Evolutionary conservation across 2,888 invertebrate genomes (phyloP), one percentile per base, ranked within the genome.

Genomic region (Drosophila subsilvestris): DNA sequence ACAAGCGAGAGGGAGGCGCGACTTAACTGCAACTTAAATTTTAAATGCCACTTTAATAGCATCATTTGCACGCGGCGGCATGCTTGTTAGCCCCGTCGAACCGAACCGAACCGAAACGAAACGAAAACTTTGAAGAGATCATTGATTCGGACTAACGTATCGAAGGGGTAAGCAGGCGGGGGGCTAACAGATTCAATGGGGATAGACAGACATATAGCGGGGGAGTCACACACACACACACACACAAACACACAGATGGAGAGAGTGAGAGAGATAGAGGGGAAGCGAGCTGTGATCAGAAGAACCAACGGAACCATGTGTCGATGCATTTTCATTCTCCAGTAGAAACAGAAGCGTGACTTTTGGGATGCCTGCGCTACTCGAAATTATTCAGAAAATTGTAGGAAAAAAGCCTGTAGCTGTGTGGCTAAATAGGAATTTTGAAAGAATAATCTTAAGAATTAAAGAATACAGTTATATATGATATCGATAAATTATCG

Each of bases 31-130:
- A 86, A 78, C 86, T 89, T 85, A 89, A 88, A 87, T 90, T 90
- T 88, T 89, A 89, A 89, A 90, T 86, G 89, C 86, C 89, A 89
- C 84, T 90, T 88, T 89, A 90, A 89, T 89, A 82, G 90, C 90
- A 89, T 89, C 89, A 89, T 90, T 90, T 89, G 90, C 89, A 90
- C 90, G 88, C 90, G 85, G 37, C 37, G 37, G 37, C 37, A 48
- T 68, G 78, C 80, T 86, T 89, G 87, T 89, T 89, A 86, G 51
- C 62, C 51, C 17, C 53, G 22, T 57, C 61, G 54, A 54, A 32
- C 18, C 62, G 22, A 43, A 12, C 18, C 60, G 25, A 63, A 27
- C n/a, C 61, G 54, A 54, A 32, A 14, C 62, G 22, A 43, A 12
- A 25, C 60, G 25, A 63, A 27, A 44, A 27, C 20, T 14, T 18